Conservation (phyloP, 2,797 vertebrate genomes). For the Percopsis omiscomaycus region DNA sequence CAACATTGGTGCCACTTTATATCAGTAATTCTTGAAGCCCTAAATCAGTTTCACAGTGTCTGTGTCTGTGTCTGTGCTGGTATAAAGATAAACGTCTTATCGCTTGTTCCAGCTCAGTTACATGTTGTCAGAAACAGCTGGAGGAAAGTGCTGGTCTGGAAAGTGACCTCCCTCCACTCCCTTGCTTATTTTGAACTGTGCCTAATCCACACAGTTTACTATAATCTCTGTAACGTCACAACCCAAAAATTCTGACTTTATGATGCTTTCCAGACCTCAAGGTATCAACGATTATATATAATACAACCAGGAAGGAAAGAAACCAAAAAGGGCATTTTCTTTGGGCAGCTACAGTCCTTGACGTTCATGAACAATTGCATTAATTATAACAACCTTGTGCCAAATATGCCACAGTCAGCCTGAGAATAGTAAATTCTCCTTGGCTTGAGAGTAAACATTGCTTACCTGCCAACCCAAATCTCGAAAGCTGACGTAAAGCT, state of each 20-base stretch:
- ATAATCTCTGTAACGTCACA: constrained; percentile 2
- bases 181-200: neutral
- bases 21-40: neutral
- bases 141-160: constrained; percentile 2
- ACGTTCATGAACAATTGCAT: constrained; percentile 6
- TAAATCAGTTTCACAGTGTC: neutral
- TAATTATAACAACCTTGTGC: too few species aligned
- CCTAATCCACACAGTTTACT: neutral
- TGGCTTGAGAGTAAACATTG: constrained; percentile 2
- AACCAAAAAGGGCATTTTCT: neutral
- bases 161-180: neutral
- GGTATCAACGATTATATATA: neutral
- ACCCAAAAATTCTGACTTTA: neutral
- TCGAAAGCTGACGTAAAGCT: constrained; percentile 98
- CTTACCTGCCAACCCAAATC: constrained; percentile 98
- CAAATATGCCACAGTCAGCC: neutral
- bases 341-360: neutral
- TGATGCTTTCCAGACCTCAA: constrained; percentile 10
- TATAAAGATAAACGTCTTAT: neutral
- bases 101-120: neutral
- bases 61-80: neutral
- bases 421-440: neutral
- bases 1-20: neutral
- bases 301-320: neutral
- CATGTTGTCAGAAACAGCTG: constrained; percentile 5